Conservation (phyloP, 2,888 invertebrate genomes). For the Drosophila melanosoma region DNA sequence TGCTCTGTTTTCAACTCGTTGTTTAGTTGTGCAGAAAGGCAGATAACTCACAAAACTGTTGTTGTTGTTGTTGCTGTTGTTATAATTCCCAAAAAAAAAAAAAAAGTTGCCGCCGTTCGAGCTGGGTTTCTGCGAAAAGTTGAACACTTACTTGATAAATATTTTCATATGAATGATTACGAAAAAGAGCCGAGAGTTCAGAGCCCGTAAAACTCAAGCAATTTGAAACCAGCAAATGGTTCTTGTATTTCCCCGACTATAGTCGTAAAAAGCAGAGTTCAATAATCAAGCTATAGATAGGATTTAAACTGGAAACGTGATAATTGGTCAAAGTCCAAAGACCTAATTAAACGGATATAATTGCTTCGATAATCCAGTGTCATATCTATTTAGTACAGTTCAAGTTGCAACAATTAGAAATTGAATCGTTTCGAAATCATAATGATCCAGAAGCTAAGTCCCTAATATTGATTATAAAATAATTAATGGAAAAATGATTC, state of each 20-base stretch:
- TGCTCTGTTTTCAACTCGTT: conserved; percentile 43
- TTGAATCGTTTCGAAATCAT: not conserved
- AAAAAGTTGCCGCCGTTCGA: conserved; percentile 11
- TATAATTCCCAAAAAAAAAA: conserved; percentile 23
- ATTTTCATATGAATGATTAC: conserved; percentile 55
- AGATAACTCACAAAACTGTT: conserved; percentile 53
- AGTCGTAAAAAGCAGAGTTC: not conserved
- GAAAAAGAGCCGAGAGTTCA: conserved; percentile 12
- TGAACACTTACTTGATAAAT: conserved; percentile 48
- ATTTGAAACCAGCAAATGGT: conserved; percentile 2
- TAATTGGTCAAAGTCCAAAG: not conserved
- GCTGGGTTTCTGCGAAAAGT: conserved; percentile 60
- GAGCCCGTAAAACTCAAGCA: conserved; percentile 1
- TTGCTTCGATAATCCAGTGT: not conserved
- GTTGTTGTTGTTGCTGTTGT: conserved; percentile 18
- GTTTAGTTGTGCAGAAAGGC: conserved; percentile 74
- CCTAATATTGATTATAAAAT: not conserved
- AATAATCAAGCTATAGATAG: not conserved
- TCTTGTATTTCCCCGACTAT: not conserved
- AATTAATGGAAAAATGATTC: not conserved
- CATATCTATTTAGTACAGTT: not conserved
- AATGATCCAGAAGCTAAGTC: not conserved
- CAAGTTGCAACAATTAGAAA: not conserved
- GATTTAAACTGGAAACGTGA: not conserved
- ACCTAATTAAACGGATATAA: not conserved